Conservation (phyloP, 2,888 invertebrate genomes). For the Graphium colonna region DNA sequence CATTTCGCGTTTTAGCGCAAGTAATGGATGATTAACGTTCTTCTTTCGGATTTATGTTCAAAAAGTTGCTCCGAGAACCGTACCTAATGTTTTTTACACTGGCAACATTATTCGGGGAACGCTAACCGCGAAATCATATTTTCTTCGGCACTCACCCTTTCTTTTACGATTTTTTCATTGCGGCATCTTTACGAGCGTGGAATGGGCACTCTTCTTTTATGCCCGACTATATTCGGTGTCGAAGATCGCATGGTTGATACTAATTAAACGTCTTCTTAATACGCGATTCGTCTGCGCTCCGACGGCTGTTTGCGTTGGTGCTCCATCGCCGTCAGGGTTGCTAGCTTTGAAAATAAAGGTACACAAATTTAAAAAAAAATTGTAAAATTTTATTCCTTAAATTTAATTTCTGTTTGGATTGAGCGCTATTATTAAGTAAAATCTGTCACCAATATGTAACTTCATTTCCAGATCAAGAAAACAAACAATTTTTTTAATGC, state of each 20-base stretch:
- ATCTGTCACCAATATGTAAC: no score
- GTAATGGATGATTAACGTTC: constrained; percentile 11
- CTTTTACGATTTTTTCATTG: constrained; percentile 73
- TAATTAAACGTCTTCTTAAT: constrained; percentile 70
- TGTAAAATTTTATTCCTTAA: no score
- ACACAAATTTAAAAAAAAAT: no score
- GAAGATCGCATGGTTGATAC: constrained; percentile 67
- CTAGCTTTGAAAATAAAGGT: not conserved
- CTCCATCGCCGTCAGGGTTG: constrained; percentile 36
- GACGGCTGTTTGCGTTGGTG: constrained; percentile 41
- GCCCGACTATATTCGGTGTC: constrained; percentile 49
- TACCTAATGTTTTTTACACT: constrained; percentile 25
- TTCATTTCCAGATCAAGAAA: no score
- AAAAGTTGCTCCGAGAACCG: constrained; percentile 15
- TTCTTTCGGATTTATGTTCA: constrained; percentile 11
- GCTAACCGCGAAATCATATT: constrained; percentile 57
- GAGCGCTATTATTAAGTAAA: no score
- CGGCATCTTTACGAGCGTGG: constrained; percentile 65
- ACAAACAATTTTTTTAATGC: no score
- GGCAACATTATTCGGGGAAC: constrained; percentile 33
- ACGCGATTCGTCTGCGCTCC: constrained; percentile 63
- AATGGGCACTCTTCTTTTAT: constrained; percentile 61
- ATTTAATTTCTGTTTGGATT: no score
- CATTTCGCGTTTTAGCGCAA: not conserved
- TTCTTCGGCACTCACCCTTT: constrained; percentile 52